phyloP scores from a whole-genome alignment of 2,113 vertebrate species.

The Hemichromis elongatus region DNA sequence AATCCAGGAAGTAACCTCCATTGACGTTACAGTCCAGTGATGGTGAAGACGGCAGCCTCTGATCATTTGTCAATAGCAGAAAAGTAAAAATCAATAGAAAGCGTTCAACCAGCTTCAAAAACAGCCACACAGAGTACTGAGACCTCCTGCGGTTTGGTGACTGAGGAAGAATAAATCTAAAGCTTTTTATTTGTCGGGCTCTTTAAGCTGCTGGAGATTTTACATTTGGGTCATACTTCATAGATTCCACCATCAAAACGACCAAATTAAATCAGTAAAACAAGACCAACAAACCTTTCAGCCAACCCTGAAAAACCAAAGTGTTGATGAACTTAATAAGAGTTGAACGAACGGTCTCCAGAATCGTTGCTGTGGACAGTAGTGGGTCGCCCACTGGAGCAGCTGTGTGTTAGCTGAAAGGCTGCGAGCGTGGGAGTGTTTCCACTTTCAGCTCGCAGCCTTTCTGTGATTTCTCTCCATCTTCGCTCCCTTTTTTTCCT shows the following conservation, averaged over 20 bases:
- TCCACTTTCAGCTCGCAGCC: background rate
- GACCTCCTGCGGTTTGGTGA: background rate
- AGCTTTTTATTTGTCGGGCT: background rate
- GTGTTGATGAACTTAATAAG: rapidly evolving
- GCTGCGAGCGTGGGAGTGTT: background rate
- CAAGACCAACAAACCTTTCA: background rate
- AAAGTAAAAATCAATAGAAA: constrained; percentile 2
- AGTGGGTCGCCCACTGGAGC: background rate
- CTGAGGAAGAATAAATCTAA: background rate
- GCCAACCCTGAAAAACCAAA: background rate
- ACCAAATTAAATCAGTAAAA: background rate
- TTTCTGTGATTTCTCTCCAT: background rate
- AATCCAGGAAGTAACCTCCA: background rate
- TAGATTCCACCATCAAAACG: background rate
- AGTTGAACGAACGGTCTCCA: background rate
- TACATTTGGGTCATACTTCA: background rate
- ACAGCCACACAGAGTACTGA: background rate
- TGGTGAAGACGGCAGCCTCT: background rate
- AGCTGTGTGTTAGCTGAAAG: background rate
- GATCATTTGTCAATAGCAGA: constrained; percentile 13
- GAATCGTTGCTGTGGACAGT: too few species aligned
- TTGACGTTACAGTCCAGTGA: background rate
- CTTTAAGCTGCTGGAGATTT: background rate
- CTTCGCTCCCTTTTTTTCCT: background rate
- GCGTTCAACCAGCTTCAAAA: background rate